Base-by-base conservation (phyloP, 2,113 vertebrate genomes). In the Etheostoma spectabile region DNA sequence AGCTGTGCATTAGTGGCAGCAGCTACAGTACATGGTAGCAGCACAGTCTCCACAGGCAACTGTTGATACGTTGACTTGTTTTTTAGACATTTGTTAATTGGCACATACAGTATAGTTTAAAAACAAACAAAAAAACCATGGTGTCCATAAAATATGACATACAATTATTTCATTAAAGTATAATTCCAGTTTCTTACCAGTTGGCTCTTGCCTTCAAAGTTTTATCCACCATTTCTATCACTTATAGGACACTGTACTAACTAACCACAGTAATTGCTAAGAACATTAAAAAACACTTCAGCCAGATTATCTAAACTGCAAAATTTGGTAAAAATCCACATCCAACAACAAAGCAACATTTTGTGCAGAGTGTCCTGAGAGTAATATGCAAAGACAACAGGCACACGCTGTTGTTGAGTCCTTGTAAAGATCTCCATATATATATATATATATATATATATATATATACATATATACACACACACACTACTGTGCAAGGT, bases 1-100 rank as follows among this genome's bases (percentile, higher is more conserved):
- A 81, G 65, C 46, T 59, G 45, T 21, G 70, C 33, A 19, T 56
- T 57, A 70, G 60, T 22, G 30, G 56, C 59, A 57, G 80, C 70
- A 48, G 74, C 53, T 62, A 55, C 27, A 70, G 53, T 19, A n/a
- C 19, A 14, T 10, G 55, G 30, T 63, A 24, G 24, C 74, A 55
- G 68, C 22, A 46, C 30, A 30, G 45, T 15, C 42, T 77, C 65
- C 21, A 69, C 35, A 38, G 21, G 48, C 5, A 8, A 48, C 35
- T 78, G 68, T 15, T 63, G 13, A 62, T 33, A 56, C 22, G 2
- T 13, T 53, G 5, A 21, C 73, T 35, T 56, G 38, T 35, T 68
- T 71, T 64, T 45, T 1, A 8, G 72, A 68, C n/a, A 38, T 59
- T 49, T 46, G 16, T 46, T 66, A 6, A 82, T 35, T 42, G 15